These are phyloP conservation scores for Ecdyonurus torrentis DNA, from an alignment of 2,888 invertebrate species.

Conservation along the genomic window DNA sequence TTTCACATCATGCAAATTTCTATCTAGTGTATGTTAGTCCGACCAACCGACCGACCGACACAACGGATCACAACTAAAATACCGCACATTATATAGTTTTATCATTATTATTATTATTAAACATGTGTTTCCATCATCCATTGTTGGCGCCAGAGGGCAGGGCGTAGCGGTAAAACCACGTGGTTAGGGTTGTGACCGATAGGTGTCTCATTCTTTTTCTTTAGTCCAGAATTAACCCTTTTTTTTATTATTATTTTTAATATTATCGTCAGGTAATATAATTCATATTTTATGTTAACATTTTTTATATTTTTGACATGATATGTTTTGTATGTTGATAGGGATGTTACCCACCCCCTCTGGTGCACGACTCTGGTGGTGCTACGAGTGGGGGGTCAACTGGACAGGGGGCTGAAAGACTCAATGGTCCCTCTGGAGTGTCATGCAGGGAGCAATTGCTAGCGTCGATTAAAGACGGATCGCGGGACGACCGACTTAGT, in stretches of 20 bases:
- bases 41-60: not conserved
- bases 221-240: too few species aligned
- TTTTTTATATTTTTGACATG: not conserved
- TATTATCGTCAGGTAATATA: not conserved
- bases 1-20: not conserved
- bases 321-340: not conserved
- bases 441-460: not conserved
- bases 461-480: not conserved
- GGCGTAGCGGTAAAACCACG: not conserved
- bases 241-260: not conserved
- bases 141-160: slow-evolving; percentile 2
- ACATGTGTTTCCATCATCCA: too few species aligned
- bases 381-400: not conserved
- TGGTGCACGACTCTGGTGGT: not conserved
- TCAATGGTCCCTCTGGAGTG: not conserved
- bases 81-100: not conserved
- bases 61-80: not conserved
- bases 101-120: too few species aligned
- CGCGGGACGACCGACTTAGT: not conserved
- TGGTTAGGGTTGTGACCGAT: not conserved
- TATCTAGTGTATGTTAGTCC: too few species aligned
- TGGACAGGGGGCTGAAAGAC: not conserved
- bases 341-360: not conserved
- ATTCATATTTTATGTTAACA: too few species aligned
- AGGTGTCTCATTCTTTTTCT: not conserved